phyloP scores from a whole-genome alignment of 2,113 vertebrate genomes.

The Catharus fuscescens region DNA sequence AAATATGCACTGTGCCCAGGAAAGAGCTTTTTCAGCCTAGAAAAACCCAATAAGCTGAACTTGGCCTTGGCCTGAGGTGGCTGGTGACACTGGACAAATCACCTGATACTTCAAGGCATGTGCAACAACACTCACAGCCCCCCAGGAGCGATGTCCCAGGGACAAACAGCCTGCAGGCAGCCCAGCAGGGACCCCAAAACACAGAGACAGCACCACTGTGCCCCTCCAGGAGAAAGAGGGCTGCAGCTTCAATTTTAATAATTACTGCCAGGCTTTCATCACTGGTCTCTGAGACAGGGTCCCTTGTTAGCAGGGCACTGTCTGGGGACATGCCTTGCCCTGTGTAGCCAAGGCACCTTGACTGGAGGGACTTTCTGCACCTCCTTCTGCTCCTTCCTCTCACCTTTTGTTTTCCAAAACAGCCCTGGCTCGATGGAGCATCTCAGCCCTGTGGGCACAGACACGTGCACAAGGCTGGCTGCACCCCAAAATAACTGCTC shows the following conservation, averaged over 20 bases:
- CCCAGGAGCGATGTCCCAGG: not conserved
- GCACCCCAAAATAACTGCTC: not conserved
- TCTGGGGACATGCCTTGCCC: not conserved
- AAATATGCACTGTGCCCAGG: not conserved
- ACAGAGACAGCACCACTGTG: not conserved
- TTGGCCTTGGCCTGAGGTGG: not conserved
- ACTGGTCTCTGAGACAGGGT: not conserved
- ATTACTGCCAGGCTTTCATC: not conserved
- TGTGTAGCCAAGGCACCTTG: not conserved
- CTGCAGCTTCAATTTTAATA: not conserved
- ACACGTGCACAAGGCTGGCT: not conserved
- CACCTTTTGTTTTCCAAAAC: not conserved
- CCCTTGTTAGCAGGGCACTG: not conserved
- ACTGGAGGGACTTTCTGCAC: not conserved
- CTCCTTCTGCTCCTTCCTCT: not conserved
- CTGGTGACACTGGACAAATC: not conserved
- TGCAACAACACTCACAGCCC: not conserved
- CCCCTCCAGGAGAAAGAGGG: not conserved
- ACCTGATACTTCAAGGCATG: not conserved
- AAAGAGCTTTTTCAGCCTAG: not conserved
- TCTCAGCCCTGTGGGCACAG: not conserved
- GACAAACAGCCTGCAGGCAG: not conserved
- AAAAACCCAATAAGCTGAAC: not conserved
- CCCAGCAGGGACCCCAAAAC: not conserved
- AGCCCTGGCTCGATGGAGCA: not conserved